Conservation (phyloP, 1,140 invertebrate genomes). For the Drosophila nasuta region DNA sequence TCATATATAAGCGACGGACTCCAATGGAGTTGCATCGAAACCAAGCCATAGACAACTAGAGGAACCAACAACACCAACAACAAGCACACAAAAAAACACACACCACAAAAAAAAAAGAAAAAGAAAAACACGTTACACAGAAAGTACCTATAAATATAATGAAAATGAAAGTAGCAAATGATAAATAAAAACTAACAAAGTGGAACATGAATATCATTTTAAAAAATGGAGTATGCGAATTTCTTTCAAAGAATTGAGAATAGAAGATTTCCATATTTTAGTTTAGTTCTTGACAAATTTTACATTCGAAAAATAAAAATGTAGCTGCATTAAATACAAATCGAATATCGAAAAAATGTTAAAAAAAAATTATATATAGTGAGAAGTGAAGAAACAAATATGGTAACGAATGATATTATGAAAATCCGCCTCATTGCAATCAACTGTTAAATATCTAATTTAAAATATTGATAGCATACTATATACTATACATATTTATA, state of each 20-base stretch:
- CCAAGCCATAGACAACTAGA: conserved; percentile 41
- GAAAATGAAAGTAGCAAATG: conserved; percentile 7
- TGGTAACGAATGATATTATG: conserved; percentile 82
- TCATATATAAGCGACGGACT: conserved; percentile 32
- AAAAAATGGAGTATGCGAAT: neutral
- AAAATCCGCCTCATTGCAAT: conserved; percentile 81
- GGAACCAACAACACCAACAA: conserved; percentile 30
- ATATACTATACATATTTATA: conserved; percentile 50
- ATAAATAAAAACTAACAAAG: conserved; percentile 4
- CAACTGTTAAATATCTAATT: conserved; percentile 78
- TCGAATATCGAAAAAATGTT: conserved; percentile 9
- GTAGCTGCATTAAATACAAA: conserved; percentile 32
- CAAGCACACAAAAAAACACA: conserved; percentile 38
- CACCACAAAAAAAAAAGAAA: conserved; percentile 4
- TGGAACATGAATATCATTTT: conserved; percentile 21
- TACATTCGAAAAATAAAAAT: neutral
- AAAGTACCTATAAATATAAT: conserved; percentile 64
- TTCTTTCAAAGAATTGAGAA: conserved; percentile 11
- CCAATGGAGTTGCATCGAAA: conserved; percentile 13
- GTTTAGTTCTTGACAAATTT: neutral
- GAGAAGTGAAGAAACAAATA: conserved; percentile 55
- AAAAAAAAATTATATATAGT: conserved; percentile 14
- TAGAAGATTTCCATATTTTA: neutral
- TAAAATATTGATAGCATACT: conserved; percentile 45
- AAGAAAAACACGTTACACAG: conserved; percentile 50